Conservation (phyloP, 2,888 invertebrate species). For the Poecilobothrus nobilitatus region DNA sequence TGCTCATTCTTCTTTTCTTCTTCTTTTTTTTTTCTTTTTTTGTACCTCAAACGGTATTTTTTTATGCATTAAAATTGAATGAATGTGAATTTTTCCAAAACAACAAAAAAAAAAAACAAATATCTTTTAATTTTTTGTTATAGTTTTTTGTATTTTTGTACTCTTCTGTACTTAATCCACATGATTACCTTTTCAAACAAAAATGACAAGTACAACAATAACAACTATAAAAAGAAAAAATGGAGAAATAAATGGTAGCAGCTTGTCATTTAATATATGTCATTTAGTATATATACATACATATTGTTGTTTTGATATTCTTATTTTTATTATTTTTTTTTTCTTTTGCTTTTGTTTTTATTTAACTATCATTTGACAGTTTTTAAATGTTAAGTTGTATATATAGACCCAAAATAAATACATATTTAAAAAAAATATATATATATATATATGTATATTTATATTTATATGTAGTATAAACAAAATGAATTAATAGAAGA, state of each 20-base stretch:
- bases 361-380: no score
- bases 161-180: neutral
- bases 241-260: neutral
- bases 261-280: neutral
- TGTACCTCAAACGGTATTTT: neutral
- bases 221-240: neutral
- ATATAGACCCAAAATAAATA: no score
- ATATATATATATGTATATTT: no score
- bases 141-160: neutral
- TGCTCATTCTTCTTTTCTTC: neutral
- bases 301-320: neutral
- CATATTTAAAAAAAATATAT: no score
- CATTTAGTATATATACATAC: no score
- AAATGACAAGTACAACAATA: slow-evolving; percentile 4
- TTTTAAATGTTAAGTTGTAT: no score
- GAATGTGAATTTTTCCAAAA: neutral
- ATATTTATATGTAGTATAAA: no score
- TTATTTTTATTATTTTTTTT: no score
- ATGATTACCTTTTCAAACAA: neutral
- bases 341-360: neutral
- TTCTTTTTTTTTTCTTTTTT: no score
- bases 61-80: slow-evolving; percentile 1
- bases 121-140: no score
- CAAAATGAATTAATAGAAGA: no score
- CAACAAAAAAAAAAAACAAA: neutral